phyloP scores from a whole-genome alignment of 1,140 invertebrate genomes.

The Caenorhabditis remanei region DNA sequence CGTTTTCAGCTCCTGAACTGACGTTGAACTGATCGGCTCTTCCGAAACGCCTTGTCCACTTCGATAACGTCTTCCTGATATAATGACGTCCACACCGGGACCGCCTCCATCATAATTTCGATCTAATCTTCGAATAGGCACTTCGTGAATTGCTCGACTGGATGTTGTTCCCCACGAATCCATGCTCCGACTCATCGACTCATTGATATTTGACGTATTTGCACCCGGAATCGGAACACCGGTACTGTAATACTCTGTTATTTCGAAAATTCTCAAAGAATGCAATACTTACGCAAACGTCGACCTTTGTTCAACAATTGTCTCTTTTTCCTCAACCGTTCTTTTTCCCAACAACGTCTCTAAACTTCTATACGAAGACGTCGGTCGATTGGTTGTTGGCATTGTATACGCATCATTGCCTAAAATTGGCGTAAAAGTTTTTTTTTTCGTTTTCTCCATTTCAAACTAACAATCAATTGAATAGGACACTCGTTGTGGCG shows the following conservation, averaged over 20 bases:
- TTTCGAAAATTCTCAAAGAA: background rate
- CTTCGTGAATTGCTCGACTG: conserved; percentile 6
- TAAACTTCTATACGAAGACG: conserved; percentile 39
- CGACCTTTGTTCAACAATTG: conserved; percentile 58
- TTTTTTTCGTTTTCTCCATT: background rate
- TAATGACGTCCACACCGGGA: conserved; percentile 54
- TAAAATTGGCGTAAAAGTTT: conserved; percentile 5
- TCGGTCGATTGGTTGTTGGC: conserved; percentile 44
- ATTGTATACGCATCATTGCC: conserved; percentile 39
- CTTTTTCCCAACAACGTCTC: conserved; percentile 58
- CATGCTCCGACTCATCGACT: conserved; percentile 39
- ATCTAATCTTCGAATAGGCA: conserved; percentile 10
- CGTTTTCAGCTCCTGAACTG: background rate
- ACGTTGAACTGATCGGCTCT: background rate
- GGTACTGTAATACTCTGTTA: background rate
- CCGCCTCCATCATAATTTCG: conserved; percentile 25
- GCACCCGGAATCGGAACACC: background rate
- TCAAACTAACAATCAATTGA: conserved; percentile 39
- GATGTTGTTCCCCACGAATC: conserved; percentile 12
- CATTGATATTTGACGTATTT: background rate
- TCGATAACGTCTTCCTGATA: conserved; percentile 57
- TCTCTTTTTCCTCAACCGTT: conserved; percentile 59
- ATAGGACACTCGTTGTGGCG: conserved; percentile 33
- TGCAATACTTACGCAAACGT: background rate
- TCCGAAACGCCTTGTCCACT: background rate